phyloP scores from a whole-genome alignment of 2,797 vertebrate species.

The Neomorphus geoffroyi region DNA sequence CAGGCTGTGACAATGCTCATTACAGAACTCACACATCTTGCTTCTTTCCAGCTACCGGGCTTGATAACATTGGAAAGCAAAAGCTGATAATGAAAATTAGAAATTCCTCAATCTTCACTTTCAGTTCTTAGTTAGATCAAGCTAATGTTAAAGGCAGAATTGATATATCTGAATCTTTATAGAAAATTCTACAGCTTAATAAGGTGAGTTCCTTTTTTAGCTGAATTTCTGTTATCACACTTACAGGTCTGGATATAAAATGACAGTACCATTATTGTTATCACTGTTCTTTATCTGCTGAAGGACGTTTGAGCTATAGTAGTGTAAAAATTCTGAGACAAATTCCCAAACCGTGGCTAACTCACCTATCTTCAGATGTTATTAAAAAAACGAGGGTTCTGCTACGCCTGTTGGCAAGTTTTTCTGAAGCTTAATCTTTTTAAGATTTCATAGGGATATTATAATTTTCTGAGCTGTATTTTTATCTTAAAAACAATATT shows the following conservation, averaged over 20 bases:
- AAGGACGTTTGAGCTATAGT: conserved; percentile 25
- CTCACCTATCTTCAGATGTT: not conserved
- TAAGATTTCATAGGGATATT: not conserved
- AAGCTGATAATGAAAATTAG: conserved; percentile 2
- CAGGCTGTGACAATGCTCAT: not conserved
- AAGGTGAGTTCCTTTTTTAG: not conserved
- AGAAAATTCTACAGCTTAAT: not conserved
- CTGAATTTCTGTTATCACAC: not conserved
- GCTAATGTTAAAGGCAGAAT: not conserved
- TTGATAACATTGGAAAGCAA: not conserved
- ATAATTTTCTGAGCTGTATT: not conserved
- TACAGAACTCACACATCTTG: not conserved
- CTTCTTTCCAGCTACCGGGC: not conserved
- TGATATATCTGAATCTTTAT: not conserved
- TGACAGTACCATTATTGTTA: conserved; percentile 36
- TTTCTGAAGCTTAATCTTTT: not conserved
- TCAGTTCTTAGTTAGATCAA: not conserved
- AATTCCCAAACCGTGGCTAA: not conserved
- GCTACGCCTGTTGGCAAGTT: not conserved
- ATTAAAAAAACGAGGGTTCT: not conserved
- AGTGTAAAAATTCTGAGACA: not conserved
- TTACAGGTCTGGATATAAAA: conserved; percentile 4
- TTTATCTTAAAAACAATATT: not conserved
- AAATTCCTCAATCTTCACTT: not conserved
- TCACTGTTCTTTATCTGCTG: not conserved